Conservation (phyloP, 2,113 vertebrate species). For the Balaeniceps rex region DNA sequence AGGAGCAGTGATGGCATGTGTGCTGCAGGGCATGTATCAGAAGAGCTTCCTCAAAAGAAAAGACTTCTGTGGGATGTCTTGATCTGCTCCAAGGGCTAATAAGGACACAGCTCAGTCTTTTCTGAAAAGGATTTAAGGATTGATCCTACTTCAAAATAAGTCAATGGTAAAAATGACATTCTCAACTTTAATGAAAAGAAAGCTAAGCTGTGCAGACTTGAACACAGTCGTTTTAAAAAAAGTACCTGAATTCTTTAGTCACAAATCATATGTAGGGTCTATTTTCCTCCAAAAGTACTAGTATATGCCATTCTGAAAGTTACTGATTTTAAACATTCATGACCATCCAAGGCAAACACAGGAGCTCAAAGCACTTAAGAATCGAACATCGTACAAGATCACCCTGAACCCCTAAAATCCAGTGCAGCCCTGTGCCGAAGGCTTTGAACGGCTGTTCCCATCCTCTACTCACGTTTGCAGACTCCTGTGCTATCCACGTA, state of each 20-base stretch:
- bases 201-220: not conserved
- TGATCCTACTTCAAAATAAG: not conserved
- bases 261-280: not conserved
- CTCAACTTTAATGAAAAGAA: not conserved
- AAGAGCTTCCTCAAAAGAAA: not conserved
- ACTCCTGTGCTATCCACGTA: slow-evolving; percentile 70
- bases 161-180: not conserved
- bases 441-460: not conserved
- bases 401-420: not conserved
- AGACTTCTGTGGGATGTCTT: not conserved
- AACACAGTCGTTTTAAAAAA: not conserved
- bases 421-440: not conserved
- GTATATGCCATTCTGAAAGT: not conserved
- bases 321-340: not conserved
- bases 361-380: not conserved
- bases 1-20: not conserved
- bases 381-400: not conserved
- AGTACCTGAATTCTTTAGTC: not conserved
- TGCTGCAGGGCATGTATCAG: not conserved
- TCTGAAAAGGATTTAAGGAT: not conserved
- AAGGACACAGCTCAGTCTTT: not conserved
- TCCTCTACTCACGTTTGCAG: slow-evolving; percentile 80
- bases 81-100: not conserved
- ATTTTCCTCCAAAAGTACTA: not conserved
- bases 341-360: not conserved